Evolutionary conservation across 2,113 vertebrate genomes (phyloP).

Genomic region (Labeo rohita): DNA sequence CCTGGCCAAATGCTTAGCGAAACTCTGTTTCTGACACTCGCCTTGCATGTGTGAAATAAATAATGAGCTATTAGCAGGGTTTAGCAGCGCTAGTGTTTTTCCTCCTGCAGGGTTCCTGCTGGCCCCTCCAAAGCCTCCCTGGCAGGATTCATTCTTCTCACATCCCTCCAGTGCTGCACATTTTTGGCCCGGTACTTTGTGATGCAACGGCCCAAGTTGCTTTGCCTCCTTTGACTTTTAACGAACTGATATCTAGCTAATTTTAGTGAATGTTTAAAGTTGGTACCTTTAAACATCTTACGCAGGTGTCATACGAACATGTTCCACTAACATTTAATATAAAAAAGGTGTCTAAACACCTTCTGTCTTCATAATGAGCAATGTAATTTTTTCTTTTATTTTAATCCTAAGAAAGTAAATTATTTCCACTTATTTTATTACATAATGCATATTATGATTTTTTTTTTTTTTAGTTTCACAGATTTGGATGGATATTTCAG

Average conservation of each 20-base stretch:
- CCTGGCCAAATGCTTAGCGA: slow-evolving; percentile 10
- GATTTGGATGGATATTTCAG: too few species aligned
- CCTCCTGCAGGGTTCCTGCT: slow-evolving; percentile 21
- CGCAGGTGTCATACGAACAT: background rate
- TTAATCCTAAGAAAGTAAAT: background rate
- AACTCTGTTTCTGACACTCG: background rate
- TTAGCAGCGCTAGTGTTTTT: slow-evolving; percentile 13
- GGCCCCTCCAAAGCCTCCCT: background rate
- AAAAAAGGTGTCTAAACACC: background rate
- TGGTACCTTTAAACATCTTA: background rate
- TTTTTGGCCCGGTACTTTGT: slow-evolving; percentile 8
- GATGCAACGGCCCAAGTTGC: background rate
- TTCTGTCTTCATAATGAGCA: background rate
- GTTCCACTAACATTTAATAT: background rate
- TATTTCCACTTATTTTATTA: background rate
- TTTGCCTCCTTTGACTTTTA: background rate
- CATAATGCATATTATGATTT: too few species aligned
- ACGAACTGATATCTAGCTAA: background rate
- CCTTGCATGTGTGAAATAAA: slow-evolving; percentile 28
- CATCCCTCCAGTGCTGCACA: slow-evolving; percentile 28
- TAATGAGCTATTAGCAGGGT: slow-evolving; percentile 12
- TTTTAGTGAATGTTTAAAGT: background rate
- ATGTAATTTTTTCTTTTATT: background rate
- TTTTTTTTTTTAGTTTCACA: too few species aligned
- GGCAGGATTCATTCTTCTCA: slow-evolving; percentile 3